Conservation (phyloP, 2,888 invertebrate species). For the Acholoe squamosa region DNA sequence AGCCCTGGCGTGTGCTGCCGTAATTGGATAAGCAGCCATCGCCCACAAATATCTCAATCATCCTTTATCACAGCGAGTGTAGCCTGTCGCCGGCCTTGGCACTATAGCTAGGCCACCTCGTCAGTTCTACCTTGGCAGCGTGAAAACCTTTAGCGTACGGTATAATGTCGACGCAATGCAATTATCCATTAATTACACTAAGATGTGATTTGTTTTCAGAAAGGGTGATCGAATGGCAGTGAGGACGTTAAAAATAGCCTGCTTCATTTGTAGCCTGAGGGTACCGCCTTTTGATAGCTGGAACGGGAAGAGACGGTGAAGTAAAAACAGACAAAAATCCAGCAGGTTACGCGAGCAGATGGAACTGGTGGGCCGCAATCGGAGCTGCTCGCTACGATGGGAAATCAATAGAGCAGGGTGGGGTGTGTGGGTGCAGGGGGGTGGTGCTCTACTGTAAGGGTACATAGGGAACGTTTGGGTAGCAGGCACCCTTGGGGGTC, state of each 20-base stretch:
- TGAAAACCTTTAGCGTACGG: not conserved
- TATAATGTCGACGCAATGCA: not conserved
- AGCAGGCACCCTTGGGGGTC: not conserved
- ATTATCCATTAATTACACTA: not conserved
- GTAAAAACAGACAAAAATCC: not conserved
- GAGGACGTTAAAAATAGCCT: constrained; percentile 16
- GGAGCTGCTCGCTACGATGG: constrained; percentile 34
- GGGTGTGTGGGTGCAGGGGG: not conserved
- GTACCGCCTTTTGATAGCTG: constrained; percentile 22
- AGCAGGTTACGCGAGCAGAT: constrained; percentile 28
- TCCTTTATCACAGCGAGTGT: constrained; percentile 6
- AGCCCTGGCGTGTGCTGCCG: not conserved
- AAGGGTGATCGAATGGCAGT: not conserved
- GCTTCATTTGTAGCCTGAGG: constrained; percentile 8
- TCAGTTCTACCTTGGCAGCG: not conserved
- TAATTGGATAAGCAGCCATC: constrained; percentile 56
- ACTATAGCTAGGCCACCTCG: not conserved
- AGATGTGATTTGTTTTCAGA: constrained; percentile 35
- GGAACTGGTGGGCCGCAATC: constrained; percentile 22
- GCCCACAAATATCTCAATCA: constrained; percentile 44
- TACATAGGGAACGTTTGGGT: not conserved
- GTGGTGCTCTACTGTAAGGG: not conserved
- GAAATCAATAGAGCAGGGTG: constrained; percentile 7
- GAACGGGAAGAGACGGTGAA: not conserved
- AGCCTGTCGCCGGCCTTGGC: constrained; percentile 16